phyloP scores from a whole-genome alignment of 2,888 invertebrate species.

The Epirrhoe alternata region DNA sequence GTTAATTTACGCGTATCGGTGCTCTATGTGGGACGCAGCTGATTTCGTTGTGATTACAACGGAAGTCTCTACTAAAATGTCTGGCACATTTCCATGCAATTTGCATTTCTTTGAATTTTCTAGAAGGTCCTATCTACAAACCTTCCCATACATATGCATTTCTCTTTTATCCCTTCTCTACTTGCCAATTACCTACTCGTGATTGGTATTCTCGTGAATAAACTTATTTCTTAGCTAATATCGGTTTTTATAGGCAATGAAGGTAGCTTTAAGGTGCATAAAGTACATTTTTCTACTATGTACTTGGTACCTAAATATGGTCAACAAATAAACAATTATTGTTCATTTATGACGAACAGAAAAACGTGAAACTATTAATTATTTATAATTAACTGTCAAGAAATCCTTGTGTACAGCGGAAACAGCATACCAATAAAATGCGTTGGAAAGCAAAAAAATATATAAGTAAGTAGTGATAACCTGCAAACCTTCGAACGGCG shows the following conservation, averaged over 20 bases:
- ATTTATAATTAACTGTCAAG: constrained; percentile 35
- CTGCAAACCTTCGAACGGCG: constrained; percentile 39
- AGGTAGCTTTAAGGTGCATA: not conserved
- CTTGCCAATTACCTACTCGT: not conserved
- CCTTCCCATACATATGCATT: not conserved
- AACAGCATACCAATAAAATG: constrained; percentile 33
- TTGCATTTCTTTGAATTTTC: constrained; percentile 6
- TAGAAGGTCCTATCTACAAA: not conserved
- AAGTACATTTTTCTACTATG: not conserved
- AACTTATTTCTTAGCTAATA: not conserved
- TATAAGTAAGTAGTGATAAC: constrained; percentile 28
- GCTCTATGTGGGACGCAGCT: not conserved
- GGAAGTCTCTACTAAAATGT: constrained; percentile 3
- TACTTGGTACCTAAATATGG: not conserved
- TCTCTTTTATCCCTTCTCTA: not conserved
- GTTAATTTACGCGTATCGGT: constrained; percentile 4
- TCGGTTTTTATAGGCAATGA: not conserved
- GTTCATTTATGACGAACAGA: constrained; percentile 20
- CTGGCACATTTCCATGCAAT: constrained; percentile 5
- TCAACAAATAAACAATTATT: constrained; percentile 10
- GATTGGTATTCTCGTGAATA: not conserved
- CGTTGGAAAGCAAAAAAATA: constrained; percentile 35
- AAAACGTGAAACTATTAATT: constrained; percentile 36
- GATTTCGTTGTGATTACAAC: constrained; percentile 4
- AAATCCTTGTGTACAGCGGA: constrained; percentile 40